Evolutionary conservation across 2,113 vertebrate genomes (phyloP), one percentile per base, ranked within the genome.

Genomic region (Cyphomyrus plagiostoma): DNA sequence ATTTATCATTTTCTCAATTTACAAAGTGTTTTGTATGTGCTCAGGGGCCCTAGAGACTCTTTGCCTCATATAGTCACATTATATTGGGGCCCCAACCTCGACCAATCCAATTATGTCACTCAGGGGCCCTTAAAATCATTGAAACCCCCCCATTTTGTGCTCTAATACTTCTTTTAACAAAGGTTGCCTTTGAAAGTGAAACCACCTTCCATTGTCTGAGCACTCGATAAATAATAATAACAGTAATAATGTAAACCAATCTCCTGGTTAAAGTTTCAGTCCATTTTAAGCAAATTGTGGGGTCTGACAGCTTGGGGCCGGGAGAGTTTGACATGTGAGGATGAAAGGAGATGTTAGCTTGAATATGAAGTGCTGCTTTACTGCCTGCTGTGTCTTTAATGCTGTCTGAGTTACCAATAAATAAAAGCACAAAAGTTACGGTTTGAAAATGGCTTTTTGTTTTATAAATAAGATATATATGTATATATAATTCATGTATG

Each of bases 321-420:
- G 45, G 50, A 48, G 42, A 77, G 82, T 23, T 84, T 10, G 45
- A 23, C 45, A 84, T 84, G 42, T 10, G 19, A 8, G 23, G 21
- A 50, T 42, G 49, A 83, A 84, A 39, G 56, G 53, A 21, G 87
- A 91, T 19, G 90, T 92, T 92, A 90, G 82, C 42, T 39, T 90
- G 91, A 91, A 89, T 93, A 90, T 91, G 91, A 90, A 94, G 91
- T 94, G 92, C 92, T 94, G 93, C 93, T 91, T 92, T 92, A 93
- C 92, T 95, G 94, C 93, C 95, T 95, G 93, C 90, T 92, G 92
- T 94, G 92, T 93, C 91, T 93, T 92, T 90, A 91, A 92, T 91
- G 91, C 93, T 94, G 58, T 35, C 21, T 85, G 52, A 92, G 90
- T 91, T 92, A 93, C 95, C 90, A 91, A 93, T 92, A 92, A 95